These are phyloP conservation scores for Eupithecia subfuscata DNA, from an alignment of 2,888 invertebrate species.

Conservation along the genomic window DNA sequence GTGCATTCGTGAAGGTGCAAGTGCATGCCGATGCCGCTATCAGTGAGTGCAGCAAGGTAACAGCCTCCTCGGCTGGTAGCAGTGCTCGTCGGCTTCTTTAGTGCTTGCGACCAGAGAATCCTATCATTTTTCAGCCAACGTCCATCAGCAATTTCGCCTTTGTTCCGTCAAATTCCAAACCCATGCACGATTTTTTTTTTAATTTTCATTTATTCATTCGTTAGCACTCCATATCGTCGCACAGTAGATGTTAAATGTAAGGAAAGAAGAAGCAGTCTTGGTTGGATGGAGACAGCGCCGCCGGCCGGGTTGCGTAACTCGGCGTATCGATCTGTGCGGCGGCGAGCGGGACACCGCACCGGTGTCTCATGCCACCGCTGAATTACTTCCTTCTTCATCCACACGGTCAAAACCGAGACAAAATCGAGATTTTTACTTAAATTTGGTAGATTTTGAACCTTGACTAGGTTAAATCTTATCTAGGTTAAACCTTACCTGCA, in stretches of 20 bases:
- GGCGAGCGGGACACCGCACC: conserved; percentile 66
- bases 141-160: conserved; percentile 56
- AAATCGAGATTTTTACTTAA: not conserved
- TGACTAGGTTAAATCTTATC: no score
- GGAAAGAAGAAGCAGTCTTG: conserved; percentile 52
- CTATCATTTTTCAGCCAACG: conserved; percentile 50
- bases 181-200: conserved; percentile 28
- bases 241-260: conserved; percentile 17
- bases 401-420: not conserved
- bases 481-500: no score
- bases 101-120: conserved; percentile 57
- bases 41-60: conserved; percentile 69
- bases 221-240: conserved; percentile 16
- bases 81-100: conserved; percentile 55
- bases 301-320: conserved; percentile 80
- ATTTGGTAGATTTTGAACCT: not conserved
- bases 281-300: conserved; percentile 63
- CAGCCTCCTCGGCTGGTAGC: conserved; percentile 46
- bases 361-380: conserved; percentile 59
- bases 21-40: conserved; percentile 74
- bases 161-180: conserved; percentile 27
- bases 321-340: conserved; percentile 79
- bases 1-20: conserved; percentile 76
- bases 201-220: conserved; percentile 7
- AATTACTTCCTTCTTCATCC: conserved; percentile 53